Base-by-base conservation (phyloP, 1,140 invertebrate species). In the Carposina sasakii region DNA sequence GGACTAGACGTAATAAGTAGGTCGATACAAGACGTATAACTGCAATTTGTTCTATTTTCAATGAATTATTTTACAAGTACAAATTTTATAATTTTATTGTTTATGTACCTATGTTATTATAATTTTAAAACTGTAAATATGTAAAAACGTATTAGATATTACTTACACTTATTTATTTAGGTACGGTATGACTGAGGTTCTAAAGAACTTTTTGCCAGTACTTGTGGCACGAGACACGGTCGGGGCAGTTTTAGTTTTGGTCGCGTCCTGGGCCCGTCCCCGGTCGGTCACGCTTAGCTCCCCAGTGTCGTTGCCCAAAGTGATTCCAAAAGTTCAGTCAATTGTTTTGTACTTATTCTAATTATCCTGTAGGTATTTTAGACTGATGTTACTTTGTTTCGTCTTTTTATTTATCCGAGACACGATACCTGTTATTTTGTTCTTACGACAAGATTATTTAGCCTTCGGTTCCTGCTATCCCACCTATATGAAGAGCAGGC, bases 161-260 rank as follows among this genome's bases (percentile, higher is more conserved):
- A 76, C 74, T 76, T 81, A 79, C 69, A 73, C 66, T 76, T 78
- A 81, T 78, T 81, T 81, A 84, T 84, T 84, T 78, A 78, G 60
- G 53, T 67, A 64, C 65, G 63, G 61, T 63, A 71, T 69, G 68
- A 63, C 70, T 71, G 68, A 67, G 63, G 63, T 76, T 76, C 67
- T 63, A 49, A 54, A 57, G 53, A 60, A 54, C 50, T 54, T 53
- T 54, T 60, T 57, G 51, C 47, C 46, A 54, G 46, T 57, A 49
- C 56, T 56, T 49, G 26, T 22, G 55, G 58, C 55, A 54, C 57
- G 41, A 37, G 39, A 56, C 55, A 51, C 47, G 37, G 46, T 40
- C 52, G 40, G 42, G 3, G 4, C 3, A 33, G n/a, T n/a, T n/a
- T n/a, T n/a, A n/a, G n/a, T n/a, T n/a, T n/a, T n/a, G n/a, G n/a